A percentile compares a stretch with the other conserved stretches of the same genome.
These are phyloP conservation scores for Corythornis madagascariensis DNA, from an alignment of 2,113 vertebrate genomes.

Conservation along the genomic window DNA sequence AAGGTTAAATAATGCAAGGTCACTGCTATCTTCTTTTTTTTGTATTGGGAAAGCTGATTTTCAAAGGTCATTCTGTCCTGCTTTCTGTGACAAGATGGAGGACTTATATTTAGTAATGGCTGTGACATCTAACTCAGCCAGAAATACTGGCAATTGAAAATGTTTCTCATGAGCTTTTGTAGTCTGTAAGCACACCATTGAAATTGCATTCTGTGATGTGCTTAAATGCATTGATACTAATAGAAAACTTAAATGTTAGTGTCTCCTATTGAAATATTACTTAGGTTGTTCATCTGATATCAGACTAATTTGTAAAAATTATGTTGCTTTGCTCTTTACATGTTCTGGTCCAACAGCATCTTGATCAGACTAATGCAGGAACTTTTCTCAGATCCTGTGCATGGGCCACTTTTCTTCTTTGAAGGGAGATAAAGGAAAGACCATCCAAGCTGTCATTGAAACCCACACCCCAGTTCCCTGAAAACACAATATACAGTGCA, in stretches of 20 bases:
- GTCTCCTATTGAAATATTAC: neutral
- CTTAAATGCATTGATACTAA: neutral
- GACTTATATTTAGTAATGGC: neutral
- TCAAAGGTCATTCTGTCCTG: neutral
- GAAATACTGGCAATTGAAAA: neutral
- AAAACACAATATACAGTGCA: neutral
- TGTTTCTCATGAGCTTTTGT: neutral
- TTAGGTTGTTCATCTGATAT: neutral
- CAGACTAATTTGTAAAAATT: neutral
- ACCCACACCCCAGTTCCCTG: neutral
- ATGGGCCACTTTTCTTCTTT: neutral
- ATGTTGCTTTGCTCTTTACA: accelerated
- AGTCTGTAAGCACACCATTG: neutral
- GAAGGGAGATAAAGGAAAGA: neutral
- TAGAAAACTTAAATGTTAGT: neutral
- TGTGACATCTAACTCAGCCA: neutral
- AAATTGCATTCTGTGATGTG: neutral
- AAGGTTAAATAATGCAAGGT: constrained; percentile 1
- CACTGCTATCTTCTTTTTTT: neutral
- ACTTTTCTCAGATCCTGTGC: neutral
- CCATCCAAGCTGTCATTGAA: neutral
- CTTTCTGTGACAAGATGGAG: neutral
- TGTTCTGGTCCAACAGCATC: neutral
- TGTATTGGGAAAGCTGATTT: constrained; percentile 13
- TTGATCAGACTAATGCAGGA: neutral